Base-by-base conservation (phyloP, 2,797 vertebrate genomes). In the Pangasius krempfi region DNA sequence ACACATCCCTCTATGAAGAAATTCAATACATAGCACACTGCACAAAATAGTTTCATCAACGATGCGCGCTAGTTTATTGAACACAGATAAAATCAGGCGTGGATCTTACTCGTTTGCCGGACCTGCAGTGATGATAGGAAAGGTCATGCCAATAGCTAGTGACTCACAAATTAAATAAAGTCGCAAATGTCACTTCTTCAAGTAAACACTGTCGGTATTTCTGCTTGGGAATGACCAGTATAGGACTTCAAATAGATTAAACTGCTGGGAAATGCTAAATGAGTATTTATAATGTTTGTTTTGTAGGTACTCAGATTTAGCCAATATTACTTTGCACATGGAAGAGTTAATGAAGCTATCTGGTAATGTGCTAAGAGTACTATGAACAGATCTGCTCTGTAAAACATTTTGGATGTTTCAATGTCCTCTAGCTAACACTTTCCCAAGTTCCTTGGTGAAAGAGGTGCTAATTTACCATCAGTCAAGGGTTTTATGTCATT, bases 151-250 rank as follows among this genome's bases (percentile, higher is more conserved):
- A 92, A 95, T 96, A 94, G 89, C 93, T 90, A 89, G 91, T 93
- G 93, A 94, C 93, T 93, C 93, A 93, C 92, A 94, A 95, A 95
- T 96, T 94, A 95, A 96, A 95, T 95, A 94, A 96, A 96, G 94
- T 95, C 94, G 92, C 93, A 96, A 96, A 96, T 95, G 95, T 95
- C 95, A 95, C 93, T 94, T 95, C 92, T 92, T 92, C 91, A 91
- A 93, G 94, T 95, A 95, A 96, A 95, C 93, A 94, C 88, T 88
- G 92, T 93, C 92, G 90, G 94, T 93, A 92, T 84, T 87, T 89
- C 86, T 91, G 52, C n/a, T 33, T 25, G 52, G 8, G 27, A 80
- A 22, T 33, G 18, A 22, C n/a, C 76, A 10, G 50, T 8, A 10
- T 27, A 62, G 33, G 10, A 88, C 86, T 91, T 79, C 64, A 25